Percentiles rank a stretch among this genome's conserved stretches.
Evolutionary conservation across 2,797 vertebrate species (phyloP).

Genomic region (Acrocephalus scirpaceus): DNA sequence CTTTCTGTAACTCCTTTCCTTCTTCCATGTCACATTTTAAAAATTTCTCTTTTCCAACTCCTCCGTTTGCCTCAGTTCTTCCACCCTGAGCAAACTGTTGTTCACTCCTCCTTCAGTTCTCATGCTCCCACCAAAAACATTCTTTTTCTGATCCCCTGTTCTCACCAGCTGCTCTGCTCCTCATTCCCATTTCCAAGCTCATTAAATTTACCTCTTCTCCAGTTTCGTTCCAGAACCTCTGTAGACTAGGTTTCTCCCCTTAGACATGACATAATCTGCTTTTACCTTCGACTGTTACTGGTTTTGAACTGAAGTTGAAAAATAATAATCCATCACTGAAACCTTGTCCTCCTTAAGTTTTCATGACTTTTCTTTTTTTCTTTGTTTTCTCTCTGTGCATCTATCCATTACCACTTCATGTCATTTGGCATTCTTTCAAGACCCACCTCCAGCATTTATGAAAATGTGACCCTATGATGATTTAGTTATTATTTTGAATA

Average conservation of each 20-base stretch:
- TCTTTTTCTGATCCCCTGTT: constrained; percentile 6
- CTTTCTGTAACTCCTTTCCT: background rate
- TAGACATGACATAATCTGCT: background rate
- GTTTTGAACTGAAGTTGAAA: background rate
- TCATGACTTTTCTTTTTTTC: background rate
- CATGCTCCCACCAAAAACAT: background rate
- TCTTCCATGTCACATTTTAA: background rate
- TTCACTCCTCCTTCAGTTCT: constrained; percentile 40
- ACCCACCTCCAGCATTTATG: background rate
- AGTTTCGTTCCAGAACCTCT: background rate
- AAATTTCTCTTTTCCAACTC: constrained; percentile 6
- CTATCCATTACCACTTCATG: background rate
- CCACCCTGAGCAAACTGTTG: background rate
- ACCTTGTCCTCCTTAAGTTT: background rate
- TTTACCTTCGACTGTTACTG: background rate
- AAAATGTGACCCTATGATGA: background rate
- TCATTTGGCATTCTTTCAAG: background rate
- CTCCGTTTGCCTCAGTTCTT: background rate
- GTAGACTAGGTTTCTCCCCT: background rate
- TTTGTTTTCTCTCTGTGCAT: background rate
- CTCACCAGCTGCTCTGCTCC: background rate
- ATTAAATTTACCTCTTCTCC: background rate
- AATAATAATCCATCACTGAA: background rate
- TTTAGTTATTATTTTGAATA: constrained; percentile 20
- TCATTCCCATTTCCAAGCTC: background rate